These are phyloP conservation scores for Epicauta chinensis DNA, from an alignment of 1,140 invertebrate species.

Conservation along the genomic window DNA sequence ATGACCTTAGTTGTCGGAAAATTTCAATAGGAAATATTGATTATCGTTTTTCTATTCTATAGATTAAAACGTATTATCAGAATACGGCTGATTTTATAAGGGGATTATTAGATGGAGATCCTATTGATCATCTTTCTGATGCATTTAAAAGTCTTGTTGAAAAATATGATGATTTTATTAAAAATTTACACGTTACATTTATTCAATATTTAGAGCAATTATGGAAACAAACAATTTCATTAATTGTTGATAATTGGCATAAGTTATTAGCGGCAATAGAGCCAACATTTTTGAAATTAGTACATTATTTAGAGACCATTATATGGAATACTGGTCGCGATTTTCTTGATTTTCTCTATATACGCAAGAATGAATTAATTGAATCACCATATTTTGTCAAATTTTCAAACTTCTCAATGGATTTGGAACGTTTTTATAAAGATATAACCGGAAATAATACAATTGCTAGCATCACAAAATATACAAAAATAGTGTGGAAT, in stretches of 20 bases:
- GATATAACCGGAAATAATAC: constrained; percentile 68
- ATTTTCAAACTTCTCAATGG: constrained; percentile 70
- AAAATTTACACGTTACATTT: constrained; percentile 68
- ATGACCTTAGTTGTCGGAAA: background rate
- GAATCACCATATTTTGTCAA: constrained; percentile 73
- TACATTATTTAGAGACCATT: constrained; percentile 67
- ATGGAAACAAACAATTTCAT: constrained; percentile 56
- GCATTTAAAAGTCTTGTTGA: constrained; percentile 61
- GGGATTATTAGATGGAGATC: constrained; percentile 64
- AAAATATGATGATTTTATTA: constrained; percentile 71
- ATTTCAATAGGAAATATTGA: background rate
- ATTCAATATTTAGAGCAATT: constrained; percentile 67
- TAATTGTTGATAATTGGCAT: constrained; percentile 62
- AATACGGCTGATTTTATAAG: constrained; percentile 61
- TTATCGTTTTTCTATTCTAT: constrained; percentile 17
- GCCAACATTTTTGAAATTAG: constrained; percentile 65
- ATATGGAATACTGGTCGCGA: constrained; percentile 66
- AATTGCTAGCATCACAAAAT: constrained; percentile 69
- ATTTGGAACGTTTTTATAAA: constrained; percentile 68
- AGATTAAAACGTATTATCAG: constrained; percentile 61
- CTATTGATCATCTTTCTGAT: constrained; percentile 58
- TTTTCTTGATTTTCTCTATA: constrained; percentile 71
- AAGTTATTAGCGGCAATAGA: constrained; percentile 63
- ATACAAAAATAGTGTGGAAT: constrained; percentile 56
- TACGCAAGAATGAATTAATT: constrained; percentile 67